phyloP scores from a whole-genome alignment of 2,113 vertebrate genomes.

The Pycnonotus jocosus region DNA sequence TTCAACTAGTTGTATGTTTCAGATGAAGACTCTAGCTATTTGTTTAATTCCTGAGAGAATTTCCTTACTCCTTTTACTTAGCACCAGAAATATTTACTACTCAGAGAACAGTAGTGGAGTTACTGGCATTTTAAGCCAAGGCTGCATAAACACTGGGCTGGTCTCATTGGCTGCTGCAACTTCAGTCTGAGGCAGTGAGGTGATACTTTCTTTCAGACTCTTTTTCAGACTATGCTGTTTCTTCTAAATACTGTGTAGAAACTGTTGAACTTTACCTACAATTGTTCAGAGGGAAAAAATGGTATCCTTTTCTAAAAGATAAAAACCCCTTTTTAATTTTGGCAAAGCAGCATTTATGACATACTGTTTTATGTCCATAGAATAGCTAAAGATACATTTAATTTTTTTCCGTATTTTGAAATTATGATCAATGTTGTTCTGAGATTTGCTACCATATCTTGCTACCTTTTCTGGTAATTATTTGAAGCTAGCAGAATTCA shows the following conservation, averaged over 20 bases:
- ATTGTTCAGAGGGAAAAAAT: not conserved
- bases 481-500: not conserved
- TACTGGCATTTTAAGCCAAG: not conserved
- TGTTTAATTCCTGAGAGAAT: not conserved
- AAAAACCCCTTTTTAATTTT: not conserved
- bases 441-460: not conserved
- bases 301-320: not conserved
- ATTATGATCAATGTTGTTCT: not conserved
- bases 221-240: not conserved
- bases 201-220: not conserved
- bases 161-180: not conserved
- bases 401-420: not conserved
- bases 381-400: not conserved
- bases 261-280: not conserved
- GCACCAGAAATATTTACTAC: not conserved
- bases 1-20: not conserved
- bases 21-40: not conserved
- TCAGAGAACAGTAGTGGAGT: not conserved
- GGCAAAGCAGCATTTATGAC: not conserved
- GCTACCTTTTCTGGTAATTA: not conserved
- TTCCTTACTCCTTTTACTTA: not conserved
- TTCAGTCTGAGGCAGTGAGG: not conserved
- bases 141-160: not conserved
- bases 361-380: fast-evolving
- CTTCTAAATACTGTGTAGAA: not conserved